These are phyloP conservation scores for Tragopan temminckii DNA, from an alignment of 2,797 vertebrate species.

Conservation along the genomic window DNA sequence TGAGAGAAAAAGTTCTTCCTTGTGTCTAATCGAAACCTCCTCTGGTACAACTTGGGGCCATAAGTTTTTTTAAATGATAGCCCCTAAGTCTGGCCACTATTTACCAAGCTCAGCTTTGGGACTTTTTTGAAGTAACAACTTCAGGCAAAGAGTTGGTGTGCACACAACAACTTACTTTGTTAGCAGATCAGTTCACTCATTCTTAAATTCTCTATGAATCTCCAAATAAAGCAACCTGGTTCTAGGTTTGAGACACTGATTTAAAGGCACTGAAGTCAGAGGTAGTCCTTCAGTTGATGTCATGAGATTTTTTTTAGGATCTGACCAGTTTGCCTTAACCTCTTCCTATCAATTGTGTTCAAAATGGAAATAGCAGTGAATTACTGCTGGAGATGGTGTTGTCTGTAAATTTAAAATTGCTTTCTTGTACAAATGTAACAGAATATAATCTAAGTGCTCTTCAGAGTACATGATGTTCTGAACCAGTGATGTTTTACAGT, in stretches of 20 bases:
- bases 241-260: not conserved
- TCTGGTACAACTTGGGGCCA: too few species aligned
- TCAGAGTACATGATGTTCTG: not conserved
- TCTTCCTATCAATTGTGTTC: not conserved
- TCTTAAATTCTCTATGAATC: not conserved
- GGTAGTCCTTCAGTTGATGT: not conserved
- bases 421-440: conserved; percentile 6
- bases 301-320: not conserved
- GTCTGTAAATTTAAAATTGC: conserved; percentile 4
- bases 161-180: not conserved
- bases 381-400: not conserved
- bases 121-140: not conserved
- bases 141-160: not conserved
- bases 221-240: not conserved
- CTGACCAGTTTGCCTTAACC: not conserved
- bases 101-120: not conserved
- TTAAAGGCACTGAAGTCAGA: not conserved
- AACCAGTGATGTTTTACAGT: not conserved
- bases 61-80: not conserved
- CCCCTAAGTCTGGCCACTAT: not conserved
- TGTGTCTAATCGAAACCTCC: too few species aligned
- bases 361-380: not conserved
- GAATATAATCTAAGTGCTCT: not conserved
- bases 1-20: too few species aligned
- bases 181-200: not conserved